phyloP scores from a whole-genome alignment of 2,797 vertebrate genomes.

The Emys orbicularis region DNA sequence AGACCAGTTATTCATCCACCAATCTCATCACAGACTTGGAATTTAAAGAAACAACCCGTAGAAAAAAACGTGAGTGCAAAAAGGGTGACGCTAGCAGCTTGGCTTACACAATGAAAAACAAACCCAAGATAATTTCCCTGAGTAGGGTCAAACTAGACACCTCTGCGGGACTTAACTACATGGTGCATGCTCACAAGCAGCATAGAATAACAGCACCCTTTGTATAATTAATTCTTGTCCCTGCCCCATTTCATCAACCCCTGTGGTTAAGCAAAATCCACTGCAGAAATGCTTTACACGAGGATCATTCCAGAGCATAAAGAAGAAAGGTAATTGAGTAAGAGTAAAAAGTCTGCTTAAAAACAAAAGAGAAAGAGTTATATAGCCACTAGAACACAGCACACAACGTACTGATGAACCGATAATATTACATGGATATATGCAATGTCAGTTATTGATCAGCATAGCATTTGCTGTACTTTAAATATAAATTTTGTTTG shows the following conservation, averaged over 20 bases:
- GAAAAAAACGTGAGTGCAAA: not conserved
- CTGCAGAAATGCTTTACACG: not conserved
- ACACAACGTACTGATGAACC: not conserved
- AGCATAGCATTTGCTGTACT: not conserved
- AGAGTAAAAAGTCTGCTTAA: not conserved
- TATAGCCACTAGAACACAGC: not conserved
- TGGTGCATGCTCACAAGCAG: not conserved
- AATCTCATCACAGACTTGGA: not conserved
- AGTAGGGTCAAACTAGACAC: slow-evolving; percentile 26
- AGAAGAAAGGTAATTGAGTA: not conserved
- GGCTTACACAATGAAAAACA: not conserved
- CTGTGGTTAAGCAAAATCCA: slow-evolving; percentile 33
- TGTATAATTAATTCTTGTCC: slow-evolving; percentile 28
- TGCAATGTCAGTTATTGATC: not conserved
- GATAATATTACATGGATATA: not conserved
- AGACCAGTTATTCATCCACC: slow-evolving; percentile 7
- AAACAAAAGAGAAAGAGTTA: not conserved
- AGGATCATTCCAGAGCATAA: not conserved
- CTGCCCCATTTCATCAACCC: slow-evolving; percentile 20
- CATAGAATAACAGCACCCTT: slow-evolving; percentile 18
- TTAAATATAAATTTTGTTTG: not conserved
- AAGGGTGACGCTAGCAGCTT: slow-evolving; percentile 17
- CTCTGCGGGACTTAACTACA: slow-evolving; percentile 35
- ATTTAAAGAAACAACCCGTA: not conserved
- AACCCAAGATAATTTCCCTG: not conserved